phyloP scores from a whole-genome alignment of 2,113 vertebrate species.

The Pristiophorus japonicus region DNA sequence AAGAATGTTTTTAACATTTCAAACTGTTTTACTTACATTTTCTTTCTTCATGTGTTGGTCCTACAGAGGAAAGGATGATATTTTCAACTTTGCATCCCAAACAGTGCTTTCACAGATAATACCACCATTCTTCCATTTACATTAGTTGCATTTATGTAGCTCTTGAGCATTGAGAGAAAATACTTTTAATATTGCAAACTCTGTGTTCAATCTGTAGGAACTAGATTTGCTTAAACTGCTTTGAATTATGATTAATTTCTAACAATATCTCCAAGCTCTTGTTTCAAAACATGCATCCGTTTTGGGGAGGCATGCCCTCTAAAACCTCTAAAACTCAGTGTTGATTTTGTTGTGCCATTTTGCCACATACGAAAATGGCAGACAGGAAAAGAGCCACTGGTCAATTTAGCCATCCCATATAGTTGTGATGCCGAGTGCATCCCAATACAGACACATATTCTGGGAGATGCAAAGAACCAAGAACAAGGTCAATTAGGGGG shows the following conservation, averaged over 20 bases:
- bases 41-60: background rate
- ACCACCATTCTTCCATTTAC: background rate
- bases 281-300: background rate
- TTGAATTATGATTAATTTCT: background rate
- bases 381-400: background rate
- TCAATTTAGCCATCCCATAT: background rate
- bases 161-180: background rate
- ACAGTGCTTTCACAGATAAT: background rate
- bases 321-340: background rate
- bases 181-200: conserved; percentile 3
- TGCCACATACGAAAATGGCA: background rate
- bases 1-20: conserved; percentile 7
- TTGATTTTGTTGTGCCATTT: background rate
- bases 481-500: background rate
- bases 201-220: background rate
- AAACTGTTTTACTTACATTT: background rate
- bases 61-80: background rate
- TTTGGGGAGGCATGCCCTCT: background rate
- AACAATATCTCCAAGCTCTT: background rate
- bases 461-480: background rate
- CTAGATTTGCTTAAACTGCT: background rate
- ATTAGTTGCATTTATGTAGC: background rate
- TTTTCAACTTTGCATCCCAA: background rate
- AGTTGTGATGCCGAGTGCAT: background rate
- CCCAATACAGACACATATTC: background rate